Evolutionary conservation across 1,140 invertebrate genomes (phyloP).

Genomic region (Drosophila teissieri): DNA sequence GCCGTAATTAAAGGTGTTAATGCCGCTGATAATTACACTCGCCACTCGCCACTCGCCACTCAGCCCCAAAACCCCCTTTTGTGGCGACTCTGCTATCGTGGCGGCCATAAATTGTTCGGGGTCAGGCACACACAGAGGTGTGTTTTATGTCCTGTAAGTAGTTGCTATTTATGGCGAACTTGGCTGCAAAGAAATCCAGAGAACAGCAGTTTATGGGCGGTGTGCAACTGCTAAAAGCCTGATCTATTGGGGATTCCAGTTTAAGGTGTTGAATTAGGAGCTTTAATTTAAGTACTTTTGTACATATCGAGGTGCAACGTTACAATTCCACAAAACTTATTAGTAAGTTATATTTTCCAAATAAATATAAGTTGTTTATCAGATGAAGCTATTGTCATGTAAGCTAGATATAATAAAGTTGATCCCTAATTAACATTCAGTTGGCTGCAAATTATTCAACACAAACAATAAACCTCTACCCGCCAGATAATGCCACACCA

Average conservation of each 20-base stretch:
- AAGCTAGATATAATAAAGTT: neutral
- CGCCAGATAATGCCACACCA: slow-evolving; percentile 22
- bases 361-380: neutral
- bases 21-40: slow-evolving; percentile 75
- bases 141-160: slow-evolving; percentile 73
- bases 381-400: neutral
- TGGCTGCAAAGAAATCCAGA: slow-evolving; percentile 37
- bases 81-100: slow-evolving; percentile 50
- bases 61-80: slow-evolving; percentile 2
- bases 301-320: too few species aligned
- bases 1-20: slow-evolving; percentile 79
- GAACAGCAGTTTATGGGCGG: slow-evolving; percentile 5
- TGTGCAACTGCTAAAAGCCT: slow-evolving; percentile 2
- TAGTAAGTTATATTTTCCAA: too few species aligned
- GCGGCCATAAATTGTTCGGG: slow-evolving; percentile 66
- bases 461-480: neutral
- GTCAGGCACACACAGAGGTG: slow-evolving; percentile 38
- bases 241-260: slow-evolving; percentile 4
- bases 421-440: neutral
- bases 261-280: neutral
- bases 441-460: slow-evolving; percentile 29
- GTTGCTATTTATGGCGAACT: slow-evolving; percentile 67
- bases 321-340: too few species aligned
- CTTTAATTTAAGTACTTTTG: neutral
- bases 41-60: slow-evolving; percentile 2